phyloP scores from a whole-genome alignment of 2,888 invertebrate genomes.

The Rotaria sp. region DNA sequence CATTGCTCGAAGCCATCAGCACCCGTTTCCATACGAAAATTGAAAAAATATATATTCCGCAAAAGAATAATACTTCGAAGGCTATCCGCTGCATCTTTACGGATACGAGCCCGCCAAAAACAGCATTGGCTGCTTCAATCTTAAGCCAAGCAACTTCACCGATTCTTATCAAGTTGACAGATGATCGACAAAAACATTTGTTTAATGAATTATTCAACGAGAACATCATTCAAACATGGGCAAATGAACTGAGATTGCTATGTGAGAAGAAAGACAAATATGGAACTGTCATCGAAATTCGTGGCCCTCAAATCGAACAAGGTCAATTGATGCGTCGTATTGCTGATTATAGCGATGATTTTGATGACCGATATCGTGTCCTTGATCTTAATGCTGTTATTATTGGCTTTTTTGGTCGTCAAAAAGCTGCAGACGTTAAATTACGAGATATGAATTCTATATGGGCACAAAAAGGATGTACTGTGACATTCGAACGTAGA shows the following conservation, averaged over 20 bases:
- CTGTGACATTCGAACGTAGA: neutral
- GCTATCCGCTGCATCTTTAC: neutral
- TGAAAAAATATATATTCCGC: neutral
- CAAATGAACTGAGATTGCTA: neutral
- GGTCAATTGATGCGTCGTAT: slow-evolving; percentile 16
- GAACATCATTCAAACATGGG: neutral
- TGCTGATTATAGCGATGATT: neutral
- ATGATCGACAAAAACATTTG: neutral
- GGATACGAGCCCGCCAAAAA: neutral
- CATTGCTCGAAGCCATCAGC: neutral
- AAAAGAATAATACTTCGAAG: neutral
- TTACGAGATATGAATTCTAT: neutral
- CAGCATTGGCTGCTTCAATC: neutral
- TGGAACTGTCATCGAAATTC: neutral
- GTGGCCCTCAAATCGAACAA: neutral
- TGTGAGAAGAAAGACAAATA: neutral
- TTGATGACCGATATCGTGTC: neutral
- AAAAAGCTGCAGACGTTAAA: neutral
- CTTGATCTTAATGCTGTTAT: neutral
- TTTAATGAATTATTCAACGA: neutral
- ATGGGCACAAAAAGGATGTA: neutral
- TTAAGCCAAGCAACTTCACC: neutral
- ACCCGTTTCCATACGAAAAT: no score
- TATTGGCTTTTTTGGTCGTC: neutral
- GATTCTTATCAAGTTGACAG: neutral